These are phyloP conservation scores for Aselliscus stoliczkanus DNA, from an alignment of 2,797 vertebrate genomes.

Conservation along the genomic window DNA sequence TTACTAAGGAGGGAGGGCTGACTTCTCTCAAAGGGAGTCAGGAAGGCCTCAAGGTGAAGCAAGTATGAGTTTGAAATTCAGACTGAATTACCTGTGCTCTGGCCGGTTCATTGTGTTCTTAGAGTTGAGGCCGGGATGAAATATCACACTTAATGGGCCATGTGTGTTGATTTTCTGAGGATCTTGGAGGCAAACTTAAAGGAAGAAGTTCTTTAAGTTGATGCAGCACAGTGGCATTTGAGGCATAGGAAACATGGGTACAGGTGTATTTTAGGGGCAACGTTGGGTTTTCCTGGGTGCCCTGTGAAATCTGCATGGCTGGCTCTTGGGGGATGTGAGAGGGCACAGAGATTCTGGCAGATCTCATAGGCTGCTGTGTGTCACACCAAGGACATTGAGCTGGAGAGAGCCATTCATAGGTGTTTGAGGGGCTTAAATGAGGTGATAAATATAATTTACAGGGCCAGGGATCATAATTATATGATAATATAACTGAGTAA, in stretches of 20 bases:
- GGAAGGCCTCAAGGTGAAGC: background rate
- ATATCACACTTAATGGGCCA: background rate
- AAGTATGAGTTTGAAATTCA: background rate
- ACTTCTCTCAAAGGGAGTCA: background rate
- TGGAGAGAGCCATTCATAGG: background rate
- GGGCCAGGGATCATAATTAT: background rate
- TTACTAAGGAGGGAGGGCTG: background rate
- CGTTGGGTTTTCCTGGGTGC: background rate
- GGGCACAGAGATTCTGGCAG: background rate
- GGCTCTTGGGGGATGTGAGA: background rate
- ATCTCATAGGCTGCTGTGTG: background rate
- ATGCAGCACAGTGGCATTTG: background rate
- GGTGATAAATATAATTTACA: background rate
- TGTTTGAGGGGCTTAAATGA: background rate
- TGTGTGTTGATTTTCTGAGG: background rate
- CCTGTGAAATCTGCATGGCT: background rate
- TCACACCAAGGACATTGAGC: background rate
- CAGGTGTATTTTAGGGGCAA: background rate
- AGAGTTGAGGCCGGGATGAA: background rate
- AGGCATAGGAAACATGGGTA: background rate
- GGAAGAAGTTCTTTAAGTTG: background rate
- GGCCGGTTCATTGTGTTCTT: background rate
- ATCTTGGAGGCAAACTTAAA: background rate
- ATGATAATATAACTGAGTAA: background rate
- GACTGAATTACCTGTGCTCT: background rate